Conservation (phyloP, 2,113 vertebrate genomes). For the Colossoma macropomum region DNA sequence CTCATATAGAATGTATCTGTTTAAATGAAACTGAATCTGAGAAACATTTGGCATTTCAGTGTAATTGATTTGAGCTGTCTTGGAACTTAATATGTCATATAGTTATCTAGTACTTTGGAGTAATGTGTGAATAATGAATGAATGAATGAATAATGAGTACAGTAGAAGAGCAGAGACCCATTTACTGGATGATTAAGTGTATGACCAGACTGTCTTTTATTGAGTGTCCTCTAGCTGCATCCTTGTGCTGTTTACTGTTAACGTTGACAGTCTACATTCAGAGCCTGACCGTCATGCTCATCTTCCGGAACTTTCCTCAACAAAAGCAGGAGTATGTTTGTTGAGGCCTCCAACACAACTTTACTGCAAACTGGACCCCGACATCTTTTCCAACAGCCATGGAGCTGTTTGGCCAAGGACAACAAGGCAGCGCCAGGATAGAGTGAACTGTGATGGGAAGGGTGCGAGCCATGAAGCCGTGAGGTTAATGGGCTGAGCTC, state of each 20-base stretch:
- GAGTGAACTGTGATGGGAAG: not conserved
- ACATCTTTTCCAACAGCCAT: slow-evolving; percentile 22
- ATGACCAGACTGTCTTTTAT: slow-evolving; percentile 56
- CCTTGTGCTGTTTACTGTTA: slow-evolving; percentile 70
- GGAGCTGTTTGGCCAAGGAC: slow-evolving; percentile 28
- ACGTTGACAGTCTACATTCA: slow-evolving; percentile 70
- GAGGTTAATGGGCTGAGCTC: not conserved
- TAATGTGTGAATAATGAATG: too few species aligned
- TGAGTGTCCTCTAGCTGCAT: slow-evolving; percentile 59
- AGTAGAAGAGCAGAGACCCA: slow-evolving; percentile 41
- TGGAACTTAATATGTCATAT: too few species aligned
- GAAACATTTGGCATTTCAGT: too few species aligned
- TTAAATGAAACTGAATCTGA: too few species aligned
- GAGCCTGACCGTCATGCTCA: slow-evolving; percentile 60
- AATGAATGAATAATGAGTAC: too few species aligned
- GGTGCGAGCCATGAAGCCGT: not conserved
- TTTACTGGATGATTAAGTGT: slow-evolving; percentile 43
- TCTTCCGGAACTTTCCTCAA: slow-evolving; percentile 52
- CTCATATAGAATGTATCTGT: too few species aligned
- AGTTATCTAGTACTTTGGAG: too few species aligned
- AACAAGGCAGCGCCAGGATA: not conserved
- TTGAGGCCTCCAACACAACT: slow-evolving; percentile 58
- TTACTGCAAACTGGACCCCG: slow-evolving; percentile 47
- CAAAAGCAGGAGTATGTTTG: slow-evolving; percentile 66
- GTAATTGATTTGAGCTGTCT: too few species aligned